A percentile compares a stretch with the other conserved stretches of the same genome.
These are phyloP conservation scores for Nansenia antarctica DNA, from an alignment of 2,113 vertebrate species.

Conservation along the genomic window DNA sequence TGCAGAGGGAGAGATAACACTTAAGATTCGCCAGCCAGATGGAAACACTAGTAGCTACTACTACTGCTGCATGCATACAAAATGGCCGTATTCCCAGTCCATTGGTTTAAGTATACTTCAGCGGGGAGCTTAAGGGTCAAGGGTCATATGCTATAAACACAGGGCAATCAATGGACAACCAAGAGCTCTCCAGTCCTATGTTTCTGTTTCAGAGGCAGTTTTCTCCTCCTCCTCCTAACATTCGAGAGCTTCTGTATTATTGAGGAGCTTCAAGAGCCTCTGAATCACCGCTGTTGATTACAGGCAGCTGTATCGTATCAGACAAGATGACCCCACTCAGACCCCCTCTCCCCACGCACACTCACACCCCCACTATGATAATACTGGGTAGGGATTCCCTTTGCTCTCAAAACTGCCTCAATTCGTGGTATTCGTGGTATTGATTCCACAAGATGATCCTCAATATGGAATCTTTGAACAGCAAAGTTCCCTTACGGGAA, in stretches of 20 bases:
- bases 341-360: too few relatives aligned
- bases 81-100: slow-evolving; percentile 13
- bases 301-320: neutral
- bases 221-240: neutral
- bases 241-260: neutral
- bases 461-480: too few relatives aligned
- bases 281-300: neutral
- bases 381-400: too few relatives aligned
- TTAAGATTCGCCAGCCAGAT: slow-evolving; percentile 22
- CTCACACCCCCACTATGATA: too few relatives aligned
- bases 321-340: neutral
- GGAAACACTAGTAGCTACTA: neutral
- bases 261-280: neutral
- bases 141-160: neutral
- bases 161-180: neutral
- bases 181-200: neutral
- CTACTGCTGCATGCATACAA: slow-evolving; percentile 9
- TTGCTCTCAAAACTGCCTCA: too few relatives aligned
- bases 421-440: too few relatives aligned
- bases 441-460: too few relatives aligned
- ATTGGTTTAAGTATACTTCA: slow-evolving; percentile 8
- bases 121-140: slow-evolving; percentile 11
- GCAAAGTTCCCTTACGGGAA: too few relatives aligned
- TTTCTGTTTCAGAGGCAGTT: too few relatives aligned
- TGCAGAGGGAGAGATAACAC: neutral